Conservation (phyloP, 2,113 vertebrate species). For the Petrocephalus microphthalmus region DNA sequence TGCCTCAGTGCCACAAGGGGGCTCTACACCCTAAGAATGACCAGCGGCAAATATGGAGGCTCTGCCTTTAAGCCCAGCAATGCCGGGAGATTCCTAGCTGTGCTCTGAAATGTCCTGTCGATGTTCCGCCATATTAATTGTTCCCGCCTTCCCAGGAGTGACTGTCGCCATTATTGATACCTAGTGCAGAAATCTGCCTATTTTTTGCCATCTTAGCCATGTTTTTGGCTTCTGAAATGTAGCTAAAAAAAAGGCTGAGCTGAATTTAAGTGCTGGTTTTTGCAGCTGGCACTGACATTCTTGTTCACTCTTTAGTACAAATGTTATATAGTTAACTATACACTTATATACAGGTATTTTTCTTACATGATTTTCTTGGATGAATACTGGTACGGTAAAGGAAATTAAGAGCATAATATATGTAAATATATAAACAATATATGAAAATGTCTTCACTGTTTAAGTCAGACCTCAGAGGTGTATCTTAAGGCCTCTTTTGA, state of each 20-base stretch:
- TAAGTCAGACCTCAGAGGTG: not conserved
- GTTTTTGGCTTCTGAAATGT: not conserved
- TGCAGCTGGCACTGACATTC: not conserved
- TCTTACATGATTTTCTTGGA: not conserved
- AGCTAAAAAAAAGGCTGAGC: not conserved
- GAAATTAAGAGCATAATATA: too few relatives aligned
- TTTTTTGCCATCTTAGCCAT: not conserved
- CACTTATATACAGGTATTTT: not conserved
- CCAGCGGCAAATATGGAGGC: not conserved
- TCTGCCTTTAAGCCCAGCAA: slow-evolving; percentile 16
- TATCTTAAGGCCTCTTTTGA: not conserved
- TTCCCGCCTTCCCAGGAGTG: slow-evolving; percentile 33
- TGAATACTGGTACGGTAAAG: not conserved
- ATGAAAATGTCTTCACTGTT: not conserved
- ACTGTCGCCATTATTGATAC: not conserved
- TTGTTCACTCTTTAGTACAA: not conserved
- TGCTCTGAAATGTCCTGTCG: slow-evolving; percentile 25
- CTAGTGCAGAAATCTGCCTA: not conserved
- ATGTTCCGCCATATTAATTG: slow-evolving; percentile 48
- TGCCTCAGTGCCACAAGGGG: slow-evolving; percentile 48
- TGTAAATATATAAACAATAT: not conserved
- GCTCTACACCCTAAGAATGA: slow-evolving; percentile 41
- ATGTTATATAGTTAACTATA: not conserved
- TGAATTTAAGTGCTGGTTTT: not conserved
- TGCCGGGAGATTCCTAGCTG: slow-evolving; percentile 26